These are phyloP conservation scores for Ectemnius continuus DNA, from an alignment of 2,888 invertebrate genomes.

Conservation along the genomic window DNA sequence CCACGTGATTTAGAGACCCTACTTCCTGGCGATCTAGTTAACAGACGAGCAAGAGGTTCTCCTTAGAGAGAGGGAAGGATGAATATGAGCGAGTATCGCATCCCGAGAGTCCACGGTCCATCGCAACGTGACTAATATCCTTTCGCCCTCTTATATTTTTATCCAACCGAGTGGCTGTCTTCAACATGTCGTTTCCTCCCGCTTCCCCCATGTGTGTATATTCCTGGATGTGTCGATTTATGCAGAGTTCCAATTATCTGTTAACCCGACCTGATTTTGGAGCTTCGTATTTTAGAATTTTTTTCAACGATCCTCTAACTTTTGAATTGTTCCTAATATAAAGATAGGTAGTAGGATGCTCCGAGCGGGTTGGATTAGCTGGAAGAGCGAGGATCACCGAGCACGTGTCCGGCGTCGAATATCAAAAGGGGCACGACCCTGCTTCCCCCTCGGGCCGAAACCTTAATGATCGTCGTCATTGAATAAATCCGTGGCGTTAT, in stretches of 20 bases:
- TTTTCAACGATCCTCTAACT: too few species aligned
- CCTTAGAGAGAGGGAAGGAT: slow-evolving; percentile 34
- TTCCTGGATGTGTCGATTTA: too few species aligned
- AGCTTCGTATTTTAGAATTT: too few species aligned
- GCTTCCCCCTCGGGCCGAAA: slow-evolving; percentile 49
- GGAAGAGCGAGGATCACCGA: slow-evolving; percentile 28
- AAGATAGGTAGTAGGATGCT: slow-evolving; percentile 36
- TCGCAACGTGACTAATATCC: slow-evolving; percentile 67
- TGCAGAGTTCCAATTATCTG: too few species aligned
- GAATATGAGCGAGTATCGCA: slow-evolving; percentile 36
- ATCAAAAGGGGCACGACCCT: slow-evolving; percentile 65
- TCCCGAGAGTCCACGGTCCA: slow-evolving; percentile 47
- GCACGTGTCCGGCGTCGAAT: slow-evolving; percentile 75
- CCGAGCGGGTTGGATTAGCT: slow-evolving; percentile 48
- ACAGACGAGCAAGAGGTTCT: slow-evolving; percentile 49
- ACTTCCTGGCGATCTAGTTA: slow-evolving; percentile 73
- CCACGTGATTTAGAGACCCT: slow-evolving; percentile 67
- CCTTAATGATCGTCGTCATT: slow-evolving; percentile 75
- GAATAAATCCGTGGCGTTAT: slow-evolving; percentile 69
- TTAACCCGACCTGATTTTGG: too few species aligned
- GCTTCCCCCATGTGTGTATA: slow-evolving; percentile 38
- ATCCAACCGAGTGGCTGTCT: slow-evolving; percentile 63
- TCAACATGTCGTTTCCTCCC: too few species aligned
- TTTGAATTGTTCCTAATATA: too few species aligned
- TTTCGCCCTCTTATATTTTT: slow-evolving; percentile 66